Conservation (phyloP, 37 sponge, comb jelly and placozoan genomes). For the Chondrilla cf. caribensis region DNA sequence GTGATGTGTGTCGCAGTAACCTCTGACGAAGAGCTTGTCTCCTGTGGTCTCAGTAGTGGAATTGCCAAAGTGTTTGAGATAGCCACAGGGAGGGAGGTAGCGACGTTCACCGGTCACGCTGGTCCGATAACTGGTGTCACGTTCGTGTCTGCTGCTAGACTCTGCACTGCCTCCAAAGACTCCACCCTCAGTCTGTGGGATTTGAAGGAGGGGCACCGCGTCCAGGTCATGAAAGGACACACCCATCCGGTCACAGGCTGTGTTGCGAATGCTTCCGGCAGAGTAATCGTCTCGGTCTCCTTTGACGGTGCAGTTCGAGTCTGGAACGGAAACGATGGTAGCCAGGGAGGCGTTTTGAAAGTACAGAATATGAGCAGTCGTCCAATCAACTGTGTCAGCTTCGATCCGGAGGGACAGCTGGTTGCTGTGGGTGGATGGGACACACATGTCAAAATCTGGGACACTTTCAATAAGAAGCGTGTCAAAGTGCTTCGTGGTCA, state of each 20-base stretch:
- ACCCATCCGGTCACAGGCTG: constrained; percentile 57
- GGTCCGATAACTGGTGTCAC: constrained; percentile 64
- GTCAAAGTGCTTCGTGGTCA: constrained; percentile 85
- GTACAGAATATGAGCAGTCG: constrained; percentile 42
- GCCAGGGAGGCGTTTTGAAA: constrained; percentile 18
- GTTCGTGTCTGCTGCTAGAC: constrained; percentile 54
- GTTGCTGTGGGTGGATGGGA: constrained; percentile 89
- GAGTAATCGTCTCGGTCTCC: constrained; percentile 71
- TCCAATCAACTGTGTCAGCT: constrained; percentile 84
- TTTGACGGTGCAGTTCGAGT: constrained; percentile 71
- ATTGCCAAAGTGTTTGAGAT: constrained; percentile 69
- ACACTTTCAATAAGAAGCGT: constrained; percentile 77
- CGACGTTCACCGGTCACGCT: constrained; percentile 84
- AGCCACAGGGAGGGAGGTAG: constrained; percentile 65
- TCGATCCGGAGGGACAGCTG: constrained; percentile 89
- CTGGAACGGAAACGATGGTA: constrained; percentile 70
- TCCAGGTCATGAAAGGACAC: constrained; percentile 70
- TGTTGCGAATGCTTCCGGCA: constrained; percentile 55
- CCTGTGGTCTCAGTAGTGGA: constrained; percentile 76
- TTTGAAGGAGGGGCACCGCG: constrained; percentile 68
- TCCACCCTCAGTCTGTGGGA: constrained; percentile 84
- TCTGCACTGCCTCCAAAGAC: constrained; percentile 88
- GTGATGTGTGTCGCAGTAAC: constrained; percentile 70
- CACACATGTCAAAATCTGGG: constrained; percentile 76
- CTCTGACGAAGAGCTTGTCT: constrained; percentile 51